Evolutionary conservation across 2,797 vertebrate species (phyloP), one percentile per base, ranked within the genome.

Genomic region (Scomberomorus guttatus): DNA sequence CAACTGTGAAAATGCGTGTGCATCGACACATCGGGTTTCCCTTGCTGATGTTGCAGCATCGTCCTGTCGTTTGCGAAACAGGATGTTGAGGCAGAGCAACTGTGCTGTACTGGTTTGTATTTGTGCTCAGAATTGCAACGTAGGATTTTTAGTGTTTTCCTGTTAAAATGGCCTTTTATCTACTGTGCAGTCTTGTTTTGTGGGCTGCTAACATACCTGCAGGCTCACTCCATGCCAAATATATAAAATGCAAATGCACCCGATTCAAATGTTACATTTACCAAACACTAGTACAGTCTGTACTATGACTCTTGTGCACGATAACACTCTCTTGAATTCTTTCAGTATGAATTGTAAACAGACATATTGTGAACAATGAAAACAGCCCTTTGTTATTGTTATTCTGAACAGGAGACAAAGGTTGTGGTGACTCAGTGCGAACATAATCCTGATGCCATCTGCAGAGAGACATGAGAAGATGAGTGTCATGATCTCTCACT

Each of bases 21-120:
- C 81, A 85, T 75, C 69, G 68, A 82, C 79, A 78, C 84, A 66
- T 59, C 61, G 68, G 75, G 78, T 51, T 91, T 87, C 74, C 82
- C 75, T 75, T 39, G 51, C 79, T 84, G 82, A 75, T 77, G 87
- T 84, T 91, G 88, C 92, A 87, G 89, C 91, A 89, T 91, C 89
- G 80, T 57, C 32, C 70, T 75, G 73, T 57, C 69, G 44, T 84
- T 93, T 93, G 85, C 79, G 82, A 92, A 93, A 94, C 92, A 92
- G 92, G 90, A 94, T 93, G 91, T 93, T 75, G 90, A 84, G 72
- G 84, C 88, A 77, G 13, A 77, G 77, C 76, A 32, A 74, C 67
- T 62, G 77, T 39, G 62, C 25, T 48, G 59, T 13, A 12, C 51
- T 27, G 50, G 22, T 60, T n/a, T 74, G 55, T 3, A 17, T 51